Percentiles rank a stretch among this genome's conserved stretches.
These are phyloP conservation scores for Apogon hyalosoma DNA, from an alignment of 2,797 vertebrate species.

Conservation along the genomic window DNA sequence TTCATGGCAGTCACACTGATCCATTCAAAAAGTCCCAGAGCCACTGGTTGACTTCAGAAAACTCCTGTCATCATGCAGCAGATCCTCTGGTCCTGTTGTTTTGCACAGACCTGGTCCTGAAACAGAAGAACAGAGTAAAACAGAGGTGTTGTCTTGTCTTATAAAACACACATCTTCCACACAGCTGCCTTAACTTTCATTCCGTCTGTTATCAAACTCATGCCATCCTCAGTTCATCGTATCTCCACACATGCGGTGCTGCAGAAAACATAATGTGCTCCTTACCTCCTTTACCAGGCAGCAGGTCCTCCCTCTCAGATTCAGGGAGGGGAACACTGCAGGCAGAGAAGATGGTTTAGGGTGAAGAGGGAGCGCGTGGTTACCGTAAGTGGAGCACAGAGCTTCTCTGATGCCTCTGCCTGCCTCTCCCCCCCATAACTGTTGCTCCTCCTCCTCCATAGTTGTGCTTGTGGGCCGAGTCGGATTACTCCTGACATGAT, in stretches of 20 bases:
- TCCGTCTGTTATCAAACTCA: conserved; percentile 48
- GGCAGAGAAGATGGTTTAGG: conserved; percentile 70
- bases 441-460: conserved; percentile 83
- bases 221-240: conserved; percentile 3
- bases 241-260: conserved; percentile 7
- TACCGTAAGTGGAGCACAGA: conserved; percentile 71
- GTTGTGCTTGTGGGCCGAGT: conserved; percentile 80
- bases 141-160: conserved; percentile 31
- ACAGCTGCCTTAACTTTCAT: conserved; percentile 56
- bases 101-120: conserved; percentile 45
- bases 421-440: conserved; percentile 70
- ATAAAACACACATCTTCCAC: conserved; percentile 30
- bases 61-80: conserved; percentile 27
- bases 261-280: conserved; percentile 36
- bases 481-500: conserved; percentile 85
- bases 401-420: conserved; percentile 77
- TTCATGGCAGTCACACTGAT: conserved; percentile 52
- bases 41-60: conserved; percentile 40
- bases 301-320: conserved; percentile 63
- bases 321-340: conserved; percentile 43
- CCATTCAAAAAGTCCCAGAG: conserved; percentile 57
- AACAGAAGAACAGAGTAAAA: conserved; percentile 47
- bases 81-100: conserved; percentile 10
- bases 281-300: conserved; percentile 60
- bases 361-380: conserved; percentile 73